A percentile compares a stretch with the other conserved stretches of the same genome.
Evolutionary conservation across 1,140 invertebrate genomes (phyloP).

Genomic region (Stegodyphus dumicola): DNA sequence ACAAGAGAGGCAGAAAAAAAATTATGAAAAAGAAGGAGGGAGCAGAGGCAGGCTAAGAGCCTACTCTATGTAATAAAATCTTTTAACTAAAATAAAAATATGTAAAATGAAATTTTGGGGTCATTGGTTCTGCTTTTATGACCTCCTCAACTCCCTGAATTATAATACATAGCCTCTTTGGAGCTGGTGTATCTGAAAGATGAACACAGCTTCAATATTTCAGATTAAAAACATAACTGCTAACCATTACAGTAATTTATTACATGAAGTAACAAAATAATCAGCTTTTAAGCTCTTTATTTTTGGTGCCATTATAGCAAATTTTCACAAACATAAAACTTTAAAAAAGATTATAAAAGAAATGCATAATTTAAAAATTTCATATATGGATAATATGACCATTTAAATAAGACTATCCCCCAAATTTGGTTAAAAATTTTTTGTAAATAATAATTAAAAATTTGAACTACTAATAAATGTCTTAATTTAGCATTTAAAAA

Average conservation of each 20-base stretch:
- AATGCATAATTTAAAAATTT: too few relatives aligned
- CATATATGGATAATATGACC: too few relatives aligned
- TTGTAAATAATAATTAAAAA: too few relatives aligned
- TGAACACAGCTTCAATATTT: not conserved
- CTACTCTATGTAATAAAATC: not conserved
- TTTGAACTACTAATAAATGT: too few relatives aligned
- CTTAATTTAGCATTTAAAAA: too few relatives aligned
- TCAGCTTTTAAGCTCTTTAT: not conserved
- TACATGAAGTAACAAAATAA: not conserved
- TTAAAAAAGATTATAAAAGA: too few relatives aligned
- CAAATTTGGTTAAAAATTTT: too few relatives aligned
- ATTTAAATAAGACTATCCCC: too few relatives aligned
- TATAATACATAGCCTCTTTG: conserved; percentile 14
- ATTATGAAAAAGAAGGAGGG: not conserved
- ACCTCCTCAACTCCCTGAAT: conserved; percentile 11
- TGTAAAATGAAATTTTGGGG: too few relatives aligned
- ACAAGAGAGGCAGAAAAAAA: conserved; percentile 41
- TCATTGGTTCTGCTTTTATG: not conserved
- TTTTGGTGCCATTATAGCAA: not conserved
- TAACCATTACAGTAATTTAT: not conserved
- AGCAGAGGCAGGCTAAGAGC: not conserved
- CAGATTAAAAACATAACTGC: not conserved
- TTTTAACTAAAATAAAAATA: not conserved
- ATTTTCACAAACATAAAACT: too few relatives aligned
- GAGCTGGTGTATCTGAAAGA: not conserved